These are phyloP conservation scores for Aotus griseimembra DNA, from an alignment of 2,797 vertebrate genomes.

Conservation along the genomic window DNA sequence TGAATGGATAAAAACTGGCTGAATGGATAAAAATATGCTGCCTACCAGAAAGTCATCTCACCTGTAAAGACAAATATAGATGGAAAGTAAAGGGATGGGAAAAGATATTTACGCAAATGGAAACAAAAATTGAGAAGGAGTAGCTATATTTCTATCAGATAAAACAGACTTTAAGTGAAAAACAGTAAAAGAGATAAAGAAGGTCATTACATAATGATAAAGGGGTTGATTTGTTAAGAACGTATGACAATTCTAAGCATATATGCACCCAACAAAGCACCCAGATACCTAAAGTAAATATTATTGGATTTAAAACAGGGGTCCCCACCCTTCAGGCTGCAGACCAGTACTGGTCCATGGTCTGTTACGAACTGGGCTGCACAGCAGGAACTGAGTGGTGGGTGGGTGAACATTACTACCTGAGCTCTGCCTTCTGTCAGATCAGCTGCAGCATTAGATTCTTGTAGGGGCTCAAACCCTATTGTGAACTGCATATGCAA, in stretches of 20 bases:
- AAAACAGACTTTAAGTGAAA: not conserved
- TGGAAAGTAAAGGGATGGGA: not conserved
- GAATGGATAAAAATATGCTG: not conserved
- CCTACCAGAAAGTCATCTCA: not conserved
- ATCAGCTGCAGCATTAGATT: not conserved
- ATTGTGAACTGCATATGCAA: not conserved
- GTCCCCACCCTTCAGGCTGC: not conserved
- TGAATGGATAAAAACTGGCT: not conserved
- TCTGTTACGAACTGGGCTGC: not conserved
- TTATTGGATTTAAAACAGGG: not conserved
- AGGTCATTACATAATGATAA: not conserved
- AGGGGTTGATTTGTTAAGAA: not conserved
- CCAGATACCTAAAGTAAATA: not conserved
- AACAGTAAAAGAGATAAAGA: not conserved
- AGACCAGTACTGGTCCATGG: not conserved
- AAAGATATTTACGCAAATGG: not conserved
- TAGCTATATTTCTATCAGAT: not conserved
- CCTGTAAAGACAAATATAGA: not conserved
- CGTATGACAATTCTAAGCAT: not conserved
- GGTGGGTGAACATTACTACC: not conserved
- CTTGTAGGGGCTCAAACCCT: not conserved
- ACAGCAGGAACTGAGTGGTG: not conserved
- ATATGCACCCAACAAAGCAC: not conserved
- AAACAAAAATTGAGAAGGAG: not conserved
- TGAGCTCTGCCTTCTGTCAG: not conserved